Evolutionary conservation across 2,797 vertebrate species (phyloP).

Genomic region (Tarsius wallacei): DNA sequence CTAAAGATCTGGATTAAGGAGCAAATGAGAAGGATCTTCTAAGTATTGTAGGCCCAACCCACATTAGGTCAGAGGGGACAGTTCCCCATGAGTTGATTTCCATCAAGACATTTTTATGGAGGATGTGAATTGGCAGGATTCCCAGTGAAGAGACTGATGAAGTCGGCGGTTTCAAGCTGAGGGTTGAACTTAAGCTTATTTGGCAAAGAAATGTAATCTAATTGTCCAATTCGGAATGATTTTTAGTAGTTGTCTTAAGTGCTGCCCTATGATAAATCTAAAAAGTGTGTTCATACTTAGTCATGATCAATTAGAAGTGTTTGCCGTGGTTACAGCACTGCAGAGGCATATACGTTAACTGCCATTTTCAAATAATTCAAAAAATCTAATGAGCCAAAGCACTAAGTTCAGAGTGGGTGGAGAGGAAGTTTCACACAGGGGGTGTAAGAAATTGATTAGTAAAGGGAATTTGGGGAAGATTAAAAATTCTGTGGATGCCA

Average conservation of each 20-base stretch:
- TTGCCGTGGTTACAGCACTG: background rate
- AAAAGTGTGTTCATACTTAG: background rate
- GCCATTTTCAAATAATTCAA: background rate
- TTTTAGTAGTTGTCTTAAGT: conserved; percentile 14
- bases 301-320: background rate
- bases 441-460: background rate
- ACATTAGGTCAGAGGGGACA: background rate
- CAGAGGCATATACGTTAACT: background rate
- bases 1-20: background rate
- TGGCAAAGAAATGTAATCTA: conserved; percentile 12
- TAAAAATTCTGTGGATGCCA: background rate
- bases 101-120: background rate
- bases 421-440: background rate
- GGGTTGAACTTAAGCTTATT: background rate
- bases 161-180: background rate
- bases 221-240: conserved; percentile 3
- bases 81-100: background rate
- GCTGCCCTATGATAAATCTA: conserved; percentile 41
- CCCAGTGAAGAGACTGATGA: background rate
- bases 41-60: background rate
- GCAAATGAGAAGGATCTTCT: background rate
- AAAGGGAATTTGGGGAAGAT: background rate
- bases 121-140: background rate
- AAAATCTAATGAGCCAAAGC: background rate
- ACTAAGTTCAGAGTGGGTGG: background rate